phyloP scores from a whole-genome alignment of 2,888 invertebrate genomes.

The Masnerella sp. region DNA sequence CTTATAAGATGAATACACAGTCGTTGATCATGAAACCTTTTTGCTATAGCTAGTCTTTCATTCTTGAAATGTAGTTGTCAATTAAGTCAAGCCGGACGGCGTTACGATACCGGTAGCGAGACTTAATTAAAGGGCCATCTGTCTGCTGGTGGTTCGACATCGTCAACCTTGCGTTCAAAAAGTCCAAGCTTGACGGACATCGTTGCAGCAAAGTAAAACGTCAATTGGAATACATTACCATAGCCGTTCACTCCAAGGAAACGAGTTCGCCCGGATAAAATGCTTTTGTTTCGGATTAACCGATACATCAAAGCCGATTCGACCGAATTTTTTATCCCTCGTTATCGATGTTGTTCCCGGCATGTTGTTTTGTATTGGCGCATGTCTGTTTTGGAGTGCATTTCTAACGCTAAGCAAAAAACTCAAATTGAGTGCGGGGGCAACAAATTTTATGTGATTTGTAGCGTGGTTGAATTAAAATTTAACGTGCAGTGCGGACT shows the following conservation, averaged over 20 bases:
- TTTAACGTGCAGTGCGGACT: constrained; percentile 1
- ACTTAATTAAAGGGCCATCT: constrained; percentile 56
- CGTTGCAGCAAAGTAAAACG: constrained; percentile 57
- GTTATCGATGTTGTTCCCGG: constrained; percentile 24
- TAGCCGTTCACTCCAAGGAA: constrained; percentile 26
- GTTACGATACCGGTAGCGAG: constrained; percentile 34
- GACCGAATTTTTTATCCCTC: constrained; percentile 24
- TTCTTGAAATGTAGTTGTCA: constrained; percentile 49
- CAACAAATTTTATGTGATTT: constrained; percentile 19
- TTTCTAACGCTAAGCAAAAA: constrained; percentile 1
- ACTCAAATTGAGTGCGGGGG: not conserved
- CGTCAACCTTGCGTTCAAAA: constrained; percentile 50
- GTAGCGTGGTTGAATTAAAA: constrained; percentile 26
- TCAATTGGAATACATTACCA: constrained; percentile 65
- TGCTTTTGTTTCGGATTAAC: constrained; percentile 49
- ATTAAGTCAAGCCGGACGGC: constrained; percentile 35
- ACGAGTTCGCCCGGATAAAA: constrained; percentile 29
- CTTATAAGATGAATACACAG: constrained; percentile 42
- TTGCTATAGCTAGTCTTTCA: constrained; percentile 39
- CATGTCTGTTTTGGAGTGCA: constrained; percentile 14
- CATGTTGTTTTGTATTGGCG: no score
- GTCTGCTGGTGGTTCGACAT: constrained; percentile 49
- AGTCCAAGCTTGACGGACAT: constrained; percentile 44
- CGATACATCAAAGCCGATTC: constrained; percentile 39
- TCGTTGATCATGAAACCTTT: constrained; percentile 36